These are phyloP conservation scores for Tethya wilhelma DNA, from an alignment of 37 sponge, comb jelly and placozoan species.

Conservation along the genomic window DNA sequence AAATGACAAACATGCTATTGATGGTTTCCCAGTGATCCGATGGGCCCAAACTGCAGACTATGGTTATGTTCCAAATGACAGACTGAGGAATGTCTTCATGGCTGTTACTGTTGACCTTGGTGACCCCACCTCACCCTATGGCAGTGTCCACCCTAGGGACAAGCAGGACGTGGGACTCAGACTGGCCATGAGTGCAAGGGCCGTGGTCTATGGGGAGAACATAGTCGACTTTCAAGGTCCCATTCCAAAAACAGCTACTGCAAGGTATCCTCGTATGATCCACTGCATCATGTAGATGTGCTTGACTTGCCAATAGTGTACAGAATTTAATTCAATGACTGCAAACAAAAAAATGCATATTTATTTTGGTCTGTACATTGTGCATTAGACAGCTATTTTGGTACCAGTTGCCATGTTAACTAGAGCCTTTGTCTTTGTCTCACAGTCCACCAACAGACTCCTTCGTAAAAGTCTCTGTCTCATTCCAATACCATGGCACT, in stretches of 20 bases:
- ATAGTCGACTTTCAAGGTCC: slow-evolving; percentile 45
- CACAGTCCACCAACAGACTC: too few species aligned
- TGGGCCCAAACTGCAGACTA: slow-evolving; percentile 64
- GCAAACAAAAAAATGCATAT: too few species aligned
- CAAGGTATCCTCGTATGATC: slow-evolving; percentile 16
- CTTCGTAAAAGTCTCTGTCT: too few species aligned
- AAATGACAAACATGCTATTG: slow-evolving; percentile 31
- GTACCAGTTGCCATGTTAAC: too few species aligned
- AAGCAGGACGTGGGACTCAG: slow-evolving; percentile 66
- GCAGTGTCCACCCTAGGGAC: slow-evolving; percentile 69
- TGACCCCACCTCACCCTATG: slow-evolving; percentile 78
- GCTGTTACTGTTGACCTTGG: slow-evolving; percentile 81
- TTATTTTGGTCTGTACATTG: too few species aligned
- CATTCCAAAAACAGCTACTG: slow-evolving; percentile 18
- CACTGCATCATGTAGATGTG: background rate
- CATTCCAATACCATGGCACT: too few species aligned
- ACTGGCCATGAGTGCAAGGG: slow-evolving; percentile 39
- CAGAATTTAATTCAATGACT: too few species aligned
- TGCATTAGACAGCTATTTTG: too few species aligned
- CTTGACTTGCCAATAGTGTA: too few species aligned
- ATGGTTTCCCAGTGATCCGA: slow-evolving; percentile 57
- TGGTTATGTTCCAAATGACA: slow-evolving; percentile 62
- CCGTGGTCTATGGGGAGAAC: slow-evolving; percentile 35
- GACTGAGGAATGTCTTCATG: slow-evolving; percentile 75
- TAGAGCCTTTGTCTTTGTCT: too few species aligned